Evolutionary conservation across 2,888 invertebrate genomes (phyloP), one percentile per base, ranked within the genome.

Genomic region (Rhamnusium bicolor): DNA sequence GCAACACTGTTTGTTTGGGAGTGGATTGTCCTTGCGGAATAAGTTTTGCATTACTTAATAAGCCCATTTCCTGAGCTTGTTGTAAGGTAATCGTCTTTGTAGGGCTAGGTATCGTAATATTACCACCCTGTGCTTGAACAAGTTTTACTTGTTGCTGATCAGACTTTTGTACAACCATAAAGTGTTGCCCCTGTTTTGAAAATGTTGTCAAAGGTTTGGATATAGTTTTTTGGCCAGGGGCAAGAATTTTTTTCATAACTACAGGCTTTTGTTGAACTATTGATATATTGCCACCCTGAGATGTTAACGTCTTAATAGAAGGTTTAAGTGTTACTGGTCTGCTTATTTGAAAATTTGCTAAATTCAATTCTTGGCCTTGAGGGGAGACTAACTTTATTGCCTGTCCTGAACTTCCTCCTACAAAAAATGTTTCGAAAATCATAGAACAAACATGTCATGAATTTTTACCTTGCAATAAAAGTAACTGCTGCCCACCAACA

Each of bases 11-110:
- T 77, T 89, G 89, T 75, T 90, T 91, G 0, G 82, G 77, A 4
- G 87, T 85, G 0, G 90, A 88, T 7, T 77, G 79, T 5, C 71
- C 73, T 49, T 82, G 80, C 32, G 89, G 85, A 19, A 91, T 71
- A 61, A 91, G 74, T 29, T 91, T 87, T 82, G 91, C 90, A 54
- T 89, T 89, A 6, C 89, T 84, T 18, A 92, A 79, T 27, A 92
- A 84, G 19, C 92, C 92, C 90, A 92, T 90, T 82, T 92, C 91
- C 79, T 91, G 91, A 0, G 92, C 92, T 83, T 92, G 92, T 47
- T 92, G 91, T 63, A 93, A 86, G 10, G 92, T 92, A 58, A 93
- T 91, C 0, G 92, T 91, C 86, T 92, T 93, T 5, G 92, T 87
- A 1, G 89, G 87, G 67, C 85, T 88, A 40, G 87, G 83, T 19